phyloP scores from a whole-genome alignment of 1,140 invertebrate species.

The Megalopta genalis region DNA sequence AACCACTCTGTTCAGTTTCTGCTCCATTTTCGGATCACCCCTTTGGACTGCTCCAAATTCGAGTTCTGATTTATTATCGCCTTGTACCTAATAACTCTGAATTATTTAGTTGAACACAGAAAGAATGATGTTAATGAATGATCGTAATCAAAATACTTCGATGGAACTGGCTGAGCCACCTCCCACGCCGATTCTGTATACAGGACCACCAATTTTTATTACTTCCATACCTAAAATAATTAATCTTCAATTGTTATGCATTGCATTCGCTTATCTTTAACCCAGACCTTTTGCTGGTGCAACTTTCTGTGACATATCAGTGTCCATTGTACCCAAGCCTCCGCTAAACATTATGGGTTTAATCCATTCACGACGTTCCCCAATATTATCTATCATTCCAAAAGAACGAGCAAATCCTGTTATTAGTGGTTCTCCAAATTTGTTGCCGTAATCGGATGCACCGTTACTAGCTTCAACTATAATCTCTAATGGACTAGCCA shows the following conservation, averaged over 20 bases:
- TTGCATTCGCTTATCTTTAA: neutral
- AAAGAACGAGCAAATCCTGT: conserved; percentile 95
- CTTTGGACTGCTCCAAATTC: conserved; percentile 98
- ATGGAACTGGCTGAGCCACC: conserved; percentile 98
- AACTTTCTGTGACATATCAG: conserved; percentile 88
- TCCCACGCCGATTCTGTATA: conserved; percentile 98
- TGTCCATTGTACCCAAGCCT: conserved; percentile 94
- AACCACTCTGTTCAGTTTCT: conserved; percentile 96
- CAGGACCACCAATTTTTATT: conserved; percentile 97
- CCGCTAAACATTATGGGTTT: conserved; percentile 99
- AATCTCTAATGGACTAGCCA: conserved; percentile 93
- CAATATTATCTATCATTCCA: conserved; percentile 85
- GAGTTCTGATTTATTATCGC: conserved; percentile 90
- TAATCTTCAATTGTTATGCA: conserved; percentile 4
- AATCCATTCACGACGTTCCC: conserved; percentile 93
- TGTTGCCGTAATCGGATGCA: conserved; percentile 99
- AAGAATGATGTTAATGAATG: neutral
- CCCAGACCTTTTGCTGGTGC: conserved; percentile 84
- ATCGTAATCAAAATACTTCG: conserved; percentile 81
- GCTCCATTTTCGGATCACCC: conserved; percentile 99
- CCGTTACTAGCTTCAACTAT: conserved; percentile 98
- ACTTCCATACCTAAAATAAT: conserved; percentile 86
- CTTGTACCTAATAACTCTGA: conserved; percentile 85
- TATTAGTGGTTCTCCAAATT: conserved; percentile 98
- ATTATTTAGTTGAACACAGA: neutral